These are phyloP conservation scores for Lithobates pipiens DNA, from an alignment of 2,797 vertebrate species.

Conservation along the genomic window DNA sequence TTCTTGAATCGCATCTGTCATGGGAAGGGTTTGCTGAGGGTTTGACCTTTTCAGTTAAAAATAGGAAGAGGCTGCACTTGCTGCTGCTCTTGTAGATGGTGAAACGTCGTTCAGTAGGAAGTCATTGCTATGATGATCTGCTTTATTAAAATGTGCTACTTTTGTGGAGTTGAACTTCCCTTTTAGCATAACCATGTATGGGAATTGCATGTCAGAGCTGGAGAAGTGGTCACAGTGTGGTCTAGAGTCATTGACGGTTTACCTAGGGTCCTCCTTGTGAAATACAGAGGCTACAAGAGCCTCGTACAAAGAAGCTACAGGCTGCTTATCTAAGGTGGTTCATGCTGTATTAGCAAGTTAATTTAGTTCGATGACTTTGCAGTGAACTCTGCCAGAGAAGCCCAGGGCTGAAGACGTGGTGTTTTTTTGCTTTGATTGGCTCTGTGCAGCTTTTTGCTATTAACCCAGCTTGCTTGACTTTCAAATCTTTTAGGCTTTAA, in stretches of 20 bases:
- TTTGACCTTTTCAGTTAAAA: neutral
- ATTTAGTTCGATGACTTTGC: constrained; percentile 29
- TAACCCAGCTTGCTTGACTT: constrained; percentile 23
- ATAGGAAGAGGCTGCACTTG: neutral
- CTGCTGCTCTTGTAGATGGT: neutral
- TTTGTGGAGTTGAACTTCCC: neutral
- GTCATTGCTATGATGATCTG: neutral
- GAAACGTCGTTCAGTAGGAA: neutral
- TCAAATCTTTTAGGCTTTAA: constrained; percentile 30
- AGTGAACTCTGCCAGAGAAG: constrained; percentile 25
- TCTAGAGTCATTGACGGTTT: neutral
- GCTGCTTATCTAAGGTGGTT: constrained; percentile 12
- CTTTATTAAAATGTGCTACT: neutral
- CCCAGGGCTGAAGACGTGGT: constrained; percentile 9
- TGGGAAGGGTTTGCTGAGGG: neutral
- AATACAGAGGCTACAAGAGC: neutral
- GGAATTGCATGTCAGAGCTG: neutral
- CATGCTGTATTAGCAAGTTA: neutral
- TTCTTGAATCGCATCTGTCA: neutral
- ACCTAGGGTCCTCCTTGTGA: neutral
- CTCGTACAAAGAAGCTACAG: neutral
- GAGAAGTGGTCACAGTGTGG: neutral
- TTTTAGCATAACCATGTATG: neutral
- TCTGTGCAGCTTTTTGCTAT: constrained; percentile 26
- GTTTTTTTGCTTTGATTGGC: constrained; percentile 27